A percentile compares a stretch with the other conserved stretches of the same genome.
Evolutionary conservation across 37 sponge, comb jelly and placozoan genomes (phyloP).

Genomic region (Halisarca cf. caerulea): DNA sequence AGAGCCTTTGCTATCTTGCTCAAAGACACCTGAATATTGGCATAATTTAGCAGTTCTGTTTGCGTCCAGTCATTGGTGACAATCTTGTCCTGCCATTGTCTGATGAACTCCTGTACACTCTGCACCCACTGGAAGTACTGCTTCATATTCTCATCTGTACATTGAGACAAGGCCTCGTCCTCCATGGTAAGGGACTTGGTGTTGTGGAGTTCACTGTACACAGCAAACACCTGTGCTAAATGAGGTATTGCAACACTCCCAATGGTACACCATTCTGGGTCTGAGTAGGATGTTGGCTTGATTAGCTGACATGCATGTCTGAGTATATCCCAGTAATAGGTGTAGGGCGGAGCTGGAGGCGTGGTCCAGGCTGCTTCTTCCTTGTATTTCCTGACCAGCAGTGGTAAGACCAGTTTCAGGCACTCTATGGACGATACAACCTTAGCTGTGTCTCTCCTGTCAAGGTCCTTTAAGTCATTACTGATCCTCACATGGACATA

Average conservation of each 20-base stretch:
- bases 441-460: no score
- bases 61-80: background rate
- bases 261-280: background rate
- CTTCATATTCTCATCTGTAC: background rate
- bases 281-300: background rate
- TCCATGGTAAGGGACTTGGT: background rate
- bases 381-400: background rate
- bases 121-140: slow-evolving; percentile 17
- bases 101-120: background rate
- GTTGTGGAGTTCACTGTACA: background rate
- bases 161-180: background rate
- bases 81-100: slow-evolving; percentile 17
- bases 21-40: background rate
- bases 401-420: no score
- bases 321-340: slow-evolving; percentile 21
- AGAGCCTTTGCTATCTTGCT: background rate
- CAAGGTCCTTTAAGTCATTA: no score
- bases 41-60: background rate
- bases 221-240: background rate
- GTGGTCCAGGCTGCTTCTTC: background rate
- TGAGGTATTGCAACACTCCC: background rate
- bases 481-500: no score
- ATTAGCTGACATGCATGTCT: background rate
- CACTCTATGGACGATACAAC: no score
- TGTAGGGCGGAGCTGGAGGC: background rate